Percentiles rank a stretch among this genome's conserved stretches.
Evolutionary conservation across 1,140 invertebrate genomes (phyloP).

Genomic region (Periplaneta americana): DNA sequence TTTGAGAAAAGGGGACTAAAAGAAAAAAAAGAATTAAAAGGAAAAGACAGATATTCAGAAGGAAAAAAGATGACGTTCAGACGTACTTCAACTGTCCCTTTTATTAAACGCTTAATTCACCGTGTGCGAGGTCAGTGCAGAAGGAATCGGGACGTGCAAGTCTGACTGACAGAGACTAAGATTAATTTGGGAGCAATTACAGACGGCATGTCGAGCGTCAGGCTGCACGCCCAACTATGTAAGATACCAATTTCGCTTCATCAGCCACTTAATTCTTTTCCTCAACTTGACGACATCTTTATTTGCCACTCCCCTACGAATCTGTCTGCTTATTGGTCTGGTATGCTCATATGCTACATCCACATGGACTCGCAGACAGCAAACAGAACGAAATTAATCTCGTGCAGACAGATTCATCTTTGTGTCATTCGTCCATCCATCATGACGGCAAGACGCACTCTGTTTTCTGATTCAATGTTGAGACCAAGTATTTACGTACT

Average conservation of each 20-base stretch:
- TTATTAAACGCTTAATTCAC: neutral
- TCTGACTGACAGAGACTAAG: neutral
- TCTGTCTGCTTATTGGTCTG: neutral
- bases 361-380: neutral
- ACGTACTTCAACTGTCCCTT: neutral
- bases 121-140: neutral
- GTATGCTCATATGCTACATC: neutral
- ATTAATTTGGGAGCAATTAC: neutral
- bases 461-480: neutral
- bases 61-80: neutral
- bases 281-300: neutral
- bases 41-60: neutral
- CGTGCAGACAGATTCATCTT: neutral
- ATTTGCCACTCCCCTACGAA: neutral
- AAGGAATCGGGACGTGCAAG: neutral
- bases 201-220: neutral
- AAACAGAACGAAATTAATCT: neutral
- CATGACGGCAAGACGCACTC: neutral
- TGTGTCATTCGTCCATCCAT: neutral
- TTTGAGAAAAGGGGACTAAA: too few relatives aligned
- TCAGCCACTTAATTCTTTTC: too few relatives aligned
- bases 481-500: neutral
- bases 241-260: neutral
- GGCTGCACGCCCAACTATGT: neutral
- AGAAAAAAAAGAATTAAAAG: too few relatives aligned